Evolutionary conservation across 1,140 invertebrate species (phyloP).

Genomic region (Penaeus vannamei): DNA sequence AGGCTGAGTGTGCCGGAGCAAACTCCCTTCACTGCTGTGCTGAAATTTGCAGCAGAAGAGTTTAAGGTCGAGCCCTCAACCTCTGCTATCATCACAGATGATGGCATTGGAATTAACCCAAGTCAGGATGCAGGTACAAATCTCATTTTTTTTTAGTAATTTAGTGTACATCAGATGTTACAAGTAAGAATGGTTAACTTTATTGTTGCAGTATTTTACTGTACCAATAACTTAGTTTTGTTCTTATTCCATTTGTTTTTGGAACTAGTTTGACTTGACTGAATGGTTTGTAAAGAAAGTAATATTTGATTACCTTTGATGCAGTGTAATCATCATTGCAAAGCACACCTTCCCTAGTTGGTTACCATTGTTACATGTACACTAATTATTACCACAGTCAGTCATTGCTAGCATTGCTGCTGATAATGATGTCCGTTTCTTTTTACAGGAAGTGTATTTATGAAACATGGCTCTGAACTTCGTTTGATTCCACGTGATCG

Average conservation of each 20-base stretch:
- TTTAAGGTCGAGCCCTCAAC: slow-evolving; percentile 97
- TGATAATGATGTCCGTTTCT: slow-evolving; percentile 62
- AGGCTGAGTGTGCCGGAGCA: slow-evolving; percentile 96
- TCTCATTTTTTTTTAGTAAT: not conserved
- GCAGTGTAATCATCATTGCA: too few species aligned
- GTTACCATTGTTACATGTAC: too few species aligned
- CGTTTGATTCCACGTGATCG: slow-evolving; percentile 95
- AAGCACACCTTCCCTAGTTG: too few species aligned
- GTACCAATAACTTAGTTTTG: not conserved
- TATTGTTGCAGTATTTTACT: not conserved
- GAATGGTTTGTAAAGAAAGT: too few species aligned
- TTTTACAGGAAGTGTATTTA: slow-evolving; percentile 92
- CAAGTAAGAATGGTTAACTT: too few species aligned
- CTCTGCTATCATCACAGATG: slow-evolving; percentile 99
- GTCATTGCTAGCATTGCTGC: too few species aligned
- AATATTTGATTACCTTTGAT: too few species aligned
- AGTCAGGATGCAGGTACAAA: slow-evolving; percentile 93
- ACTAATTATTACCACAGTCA: too few species aligned
- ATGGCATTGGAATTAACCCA: slow-evolving; percentile 99
- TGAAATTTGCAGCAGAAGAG: slow-evolving; percentile 99
- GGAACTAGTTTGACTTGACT: too few species aligned
- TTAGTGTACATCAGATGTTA: not conserved
- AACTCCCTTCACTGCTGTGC: slow-evolving; percentile 99
- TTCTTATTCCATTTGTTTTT: too few species aligned
- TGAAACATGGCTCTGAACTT: slow-evolving; percentile 97